These are phyloP conservation scores for Caenorhabditis sp. DNA, from an alignment of 2,888 invertebrate genomes.

Conservation along the genomic window DNA sequence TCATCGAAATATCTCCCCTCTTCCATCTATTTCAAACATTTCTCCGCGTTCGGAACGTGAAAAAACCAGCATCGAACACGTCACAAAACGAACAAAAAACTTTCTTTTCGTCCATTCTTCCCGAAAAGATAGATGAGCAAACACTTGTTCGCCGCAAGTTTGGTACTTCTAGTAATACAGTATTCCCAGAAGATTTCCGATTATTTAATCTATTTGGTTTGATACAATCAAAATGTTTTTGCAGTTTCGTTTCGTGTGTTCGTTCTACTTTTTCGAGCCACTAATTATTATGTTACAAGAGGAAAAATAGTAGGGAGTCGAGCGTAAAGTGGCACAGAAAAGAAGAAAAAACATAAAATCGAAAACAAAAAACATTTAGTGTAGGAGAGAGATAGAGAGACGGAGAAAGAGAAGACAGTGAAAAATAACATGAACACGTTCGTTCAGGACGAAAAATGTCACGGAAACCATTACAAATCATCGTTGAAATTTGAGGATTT, in stretches of 20 bases:
- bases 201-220: too few relatives aligned
- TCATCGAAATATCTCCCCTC: too few relatives aligned
- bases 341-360: constrained; percentile 4
- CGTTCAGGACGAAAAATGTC: background rate
- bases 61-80: constrained; percentile 7
- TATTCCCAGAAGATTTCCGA: background rate
- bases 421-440: background rate
- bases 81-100: constrained; percentile 28
- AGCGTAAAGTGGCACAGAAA: constrained; percentile 8
- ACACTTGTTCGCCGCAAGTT: background rate
- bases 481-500: too few relatives aligned
- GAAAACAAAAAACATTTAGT: constrained; percentile 6
- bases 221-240: too few relatives aligned
- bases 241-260: background rate
- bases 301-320: constrained; percentile 1
- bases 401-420: constrained; percentile 2
- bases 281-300: background rate
- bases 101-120: too few relatives aligned
- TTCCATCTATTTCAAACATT: too few relatives aligned
- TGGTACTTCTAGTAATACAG: background rate
- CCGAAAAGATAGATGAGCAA: background rate
- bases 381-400: background rate
- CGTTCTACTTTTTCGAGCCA: background rate
- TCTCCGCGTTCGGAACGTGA: constrained; percentile 4
- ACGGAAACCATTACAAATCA: background rate